These are phyloP conservation scores for Camelus dromedarius DNA, from an alignment of 2,113 vertebrate genomes.

Conservation along the genomic window DNA sequence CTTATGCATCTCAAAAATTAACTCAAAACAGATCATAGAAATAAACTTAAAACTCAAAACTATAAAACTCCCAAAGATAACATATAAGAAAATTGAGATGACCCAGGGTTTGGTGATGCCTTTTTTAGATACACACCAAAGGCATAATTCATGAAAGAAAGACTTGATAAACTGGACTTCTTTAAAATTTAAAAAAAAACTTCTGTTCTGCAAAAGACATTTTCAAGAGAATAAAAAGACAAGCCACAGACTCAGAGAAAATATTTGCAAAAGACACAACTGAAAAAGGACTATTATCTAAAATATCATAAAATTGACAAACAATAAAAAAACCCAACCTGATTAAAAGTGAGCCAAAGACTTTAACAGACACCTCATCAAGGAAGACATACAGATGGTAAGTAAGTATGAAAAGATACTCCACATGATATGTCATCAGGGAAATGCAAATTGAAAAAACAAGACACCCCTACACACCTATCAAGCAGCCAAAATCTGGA, in stretches of 20 bases:
- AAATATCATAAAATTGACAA: background rate
- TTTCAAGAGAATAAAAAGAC: background rate
- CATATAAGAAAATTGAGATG: background rate
- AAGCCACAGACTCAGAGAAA: background rate
- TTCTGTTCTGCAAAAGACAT: background rate
- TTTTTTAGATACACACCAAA: background rate
- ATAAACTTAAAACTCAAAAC: background rate
- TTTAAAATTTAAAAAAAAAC: background rate
- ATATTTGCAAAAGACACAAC: background rate
- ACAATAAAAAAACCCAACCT: background rate
- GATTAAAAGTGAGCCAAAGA: background rate
- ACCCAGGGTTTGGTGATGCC: background rate
- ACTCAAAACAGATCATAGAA: background rate
- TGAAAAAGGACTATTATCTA: background rate
- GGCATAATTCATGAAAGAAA: background rate
- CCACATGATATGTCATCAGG: background rate
- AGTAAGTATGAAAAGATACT: background rate
- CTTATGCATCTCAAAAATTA: background rate
- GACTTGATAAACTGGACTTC: background rate
- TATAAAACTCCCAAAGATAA: background rate
- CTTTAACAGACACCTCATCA: background rate
- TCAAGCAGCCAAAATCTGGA: background rate
- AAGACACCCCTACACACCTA: background rate
- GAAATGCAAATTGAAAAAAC: constrained; percentile 24
- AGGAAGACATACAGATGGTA: background rate